A percentile compares a stretch with the other conserved stretches of the same genome.
Evolutionary conservation across 2,888 invertebrate genomes (phyloP).

Genomic region (Athalia cordata): DNA sequence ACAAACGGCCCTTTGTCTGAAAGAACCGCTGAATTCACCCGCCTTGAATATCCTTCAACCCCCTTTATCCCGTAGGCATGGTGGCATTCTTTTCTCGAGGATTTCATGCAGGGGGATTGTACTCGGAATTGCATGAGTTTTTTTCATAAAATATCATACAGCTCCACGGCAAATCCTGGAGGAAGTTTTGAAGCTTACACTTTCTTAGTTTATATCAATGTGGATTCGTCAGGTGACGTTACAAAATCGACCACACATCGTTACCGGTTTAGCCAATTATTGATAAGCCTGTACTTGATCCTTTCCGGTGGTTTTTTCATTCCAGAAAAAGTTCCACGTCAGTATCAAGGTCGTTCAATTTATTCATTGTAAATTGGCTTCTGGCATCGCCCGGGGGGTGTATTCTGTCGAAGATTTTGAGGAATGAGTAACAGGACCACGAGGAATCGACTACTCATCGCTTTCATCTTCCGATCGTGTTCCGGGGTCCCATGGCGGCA

Average conservation of each 20-base stretch:
- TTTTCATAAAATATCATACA: neutral
- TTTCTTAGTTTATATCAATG: no score
- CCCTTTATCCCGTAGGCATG: conserved; percentile 36
- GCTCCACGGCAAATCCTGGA: no score
- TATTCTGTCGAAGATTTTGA: conserved; percentile 7
- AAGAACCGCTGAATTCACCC: conserved; percentile 21
- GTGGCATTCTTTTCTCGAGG: conserved; percentile 29
- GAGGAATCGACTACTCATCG: conserved; percentile 37
- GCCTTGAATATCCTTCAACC: conserved; percentile 36
- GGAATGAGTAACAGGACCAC: conserved; percentile 15
- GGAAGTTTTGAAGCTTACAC: no score
- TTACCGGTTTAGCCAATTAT: no score
- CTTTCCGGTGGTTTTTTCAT: no score
- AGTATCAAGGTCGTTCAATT: conserved; percentile 13
- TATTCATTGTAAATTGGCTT: neutral
- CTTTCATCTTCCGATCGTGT: conserved; percentile 40
- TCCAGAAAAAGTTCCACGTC: neutral
- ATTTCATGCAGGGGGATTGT: conserved; percentile 25
- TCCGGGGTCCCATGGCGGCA: conserved; percentile 56
- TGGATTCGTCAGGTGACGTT: no score
- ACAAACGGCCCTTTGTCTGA: conserved; percentile 44
- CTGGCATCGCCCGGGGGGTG: neutral
- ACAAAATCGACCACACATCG: no score
- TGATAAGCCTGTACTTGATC: no score
- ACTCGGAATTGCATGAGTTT: conserved; percentile 3